phyloP scores from a whole-genome alignment of 2,113 vertebrate species.

The Paraplagusia blochii region DNA sequence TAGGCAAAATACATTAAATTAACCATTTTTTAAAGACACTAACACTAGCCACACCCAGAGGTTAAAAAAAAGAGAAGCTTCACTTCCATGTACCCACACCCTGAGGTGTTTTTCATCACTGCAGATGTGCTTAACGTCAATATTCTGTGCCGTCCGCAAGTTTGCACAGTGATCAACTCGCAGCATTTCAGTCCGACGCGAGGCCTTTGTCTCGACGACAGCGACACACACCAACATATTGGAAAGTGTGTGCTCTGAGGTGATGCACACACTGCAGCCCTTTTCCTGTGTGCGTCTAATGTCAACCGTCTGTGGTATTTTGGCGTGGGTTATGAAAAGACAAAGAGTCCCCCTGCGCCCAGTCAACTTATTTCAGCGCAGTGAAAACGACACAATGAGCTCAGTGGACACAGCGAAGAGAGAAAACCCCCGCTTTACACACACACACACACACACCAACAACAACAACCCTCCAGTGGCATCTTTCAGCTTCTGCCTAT shows the following conservation, averaged over 20 bases:
- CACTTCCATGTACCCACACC: conserved; percentile 29
- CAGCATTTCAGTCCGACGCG: conserved; percentile 26
- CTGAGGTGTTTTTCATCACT: conserved; percentile 41
- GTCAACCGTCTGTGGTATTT: conserved; percentile 46
- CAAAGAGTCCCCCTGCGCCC: conserved; percentile 17
- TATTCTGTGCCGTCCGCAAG: conserved; percentile 21
- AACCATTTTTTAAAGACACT: too few relatives aligned
- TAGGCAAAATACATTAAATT: too few relatives aligned
- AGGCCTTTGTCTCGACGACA: conserved; percentile 26
- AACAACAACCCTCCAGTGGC: conserved; percentile 37
- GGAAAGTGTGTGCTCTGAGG: conserved; percentile 49
- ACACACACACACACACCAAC: too few relatives aligned
- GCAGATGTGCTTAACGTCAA: conserved; percentile 32
- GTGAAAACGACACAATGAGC: conserved; percentile 50
- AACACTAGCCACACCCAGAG: too few relatives aligned
- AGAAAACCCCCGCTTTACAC: conserved; percentile 3
- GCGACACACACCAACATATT: conserved; percentile 38
- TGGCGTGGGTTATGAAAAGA: conserved; percentile 33
- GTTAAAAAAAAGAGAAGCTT: too few relatives aligned
- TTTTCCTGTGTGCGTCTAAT: conserved; percentile 22
- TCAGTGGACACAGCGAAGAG: conserved; percentile 19
- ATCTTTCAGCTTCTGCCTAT: conserved; percentile 63
- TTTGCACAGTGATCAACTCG: conserved; percentile 28
- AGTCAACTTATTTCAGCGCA: conserved; percentile 41
- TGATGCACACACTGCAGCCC: conserved; percentile 16